Evolutionary conservation across 2,113 vertebrate species (phyloP).

Genomic region (Oenanthe melanoleuca): DNA sequence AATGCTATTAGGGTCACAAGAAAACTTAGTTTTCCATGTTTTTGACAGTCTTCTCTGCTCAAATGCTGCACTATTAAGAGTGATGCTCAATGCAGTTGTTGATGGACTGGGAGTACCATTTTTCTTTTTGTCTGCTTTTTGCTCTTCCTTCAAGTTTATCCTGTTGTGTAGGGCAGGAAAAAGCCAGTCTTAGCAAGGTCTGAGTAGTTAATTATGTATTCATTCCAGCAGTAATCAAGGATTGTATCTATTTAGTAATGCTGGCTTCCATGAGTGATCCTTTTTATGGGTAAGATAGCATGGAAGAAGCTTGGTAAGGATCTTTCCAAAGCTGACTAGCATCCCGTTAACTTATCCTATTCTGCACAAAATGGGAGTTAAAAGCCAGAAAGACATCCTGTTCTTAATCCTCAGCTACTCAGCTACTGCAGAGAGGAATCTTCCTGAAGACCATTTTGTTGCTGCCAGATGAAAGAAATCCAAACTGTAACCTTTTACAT

Average conservation of each 20-base stretch:
- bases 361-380: not conserved
- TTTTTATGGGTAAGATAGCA: fast-evolving
- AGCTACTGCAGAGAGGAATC: not conserved
- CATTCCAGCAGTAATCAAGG: not conserved
- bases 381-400: not conserved
- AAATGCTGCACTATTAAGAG: not conserved
- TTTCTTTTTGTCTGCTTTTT: not conserved
- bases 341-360: not conserved
- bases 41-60: not conserved
- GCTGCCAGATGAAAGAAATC: not conserved
- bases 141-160: not conserved
- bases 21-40: not conserved
- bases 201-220: not conserved
- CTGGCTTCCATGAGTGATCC: not conserved
- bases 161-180: not conserved
- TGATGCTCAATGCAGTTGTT: not conserved
- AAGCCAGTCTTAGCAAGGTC: not conserved
- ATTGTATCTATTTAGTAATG: not conserved
- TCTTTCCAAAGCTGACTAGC: not conserved
- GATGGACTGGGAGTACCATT: not conserved
- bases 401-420: not conserved
- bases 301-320: not conserved
- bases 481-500: not conserved
- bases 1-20: not conserved
- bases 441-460: not conserved